Evolutionary conservation across 92 coral and sea anemone genomes (phyloP), one percentile per base, ranked within the genome.

Genomic region (Palythoa grandis): DNA sequence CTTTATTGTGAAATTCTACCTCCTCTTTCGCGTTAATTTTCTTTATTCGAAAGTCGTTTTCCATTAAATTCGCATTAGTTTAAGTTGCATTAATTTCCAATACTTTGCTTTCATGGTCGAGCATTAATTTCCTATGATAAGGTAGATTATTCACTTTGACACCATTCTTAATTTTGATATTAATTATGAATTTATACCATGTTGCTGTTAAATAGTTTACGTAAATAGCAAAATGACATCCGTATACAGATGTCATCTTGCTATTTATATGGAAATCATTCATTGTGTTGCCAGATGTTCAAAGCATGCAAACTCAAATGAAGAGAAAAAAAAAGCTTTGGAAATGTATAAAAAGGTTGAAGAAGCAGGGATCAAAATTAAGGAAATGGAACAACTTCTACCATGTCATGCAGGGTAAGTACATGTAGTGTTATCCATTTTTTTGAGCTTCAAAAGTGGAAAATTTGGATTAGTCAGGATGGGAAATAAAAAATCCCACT

Each of bases 351-450:
- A 87, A 67, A 91, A 94, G 74, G 87, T 97, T 57, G 90, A 84
- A 9, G 89, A 88, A 63, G 87, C 87, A 76, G 95, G 92, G 61
- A 89, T 72, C 78, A 92, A 95, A 84, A 91, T 97, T 14, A 93
- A 95, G 76, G 95, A 93, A 43, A 88, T 95, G 93, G 93, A 93
- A 61, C 86, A 86, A 52, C 67, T 84, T 52, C 91, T 97, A 29
- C 99, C 99, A 50, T 95, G 93, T 6, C 88, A 90, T 56, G 95
- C 95, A 67, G 99, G 99, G 99, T 58, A 58, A 58, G 14, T 43
- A 29, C 35, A 29, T 29, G 35, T 7, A 52, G 87, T 35, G 11
- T 66, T 47, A 15, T 69, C 13, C 16, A 13, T 11, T 54, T 54
- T 54, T 11, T 9, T 0, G 12, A 54, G 16, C 60, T 11, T 54